phyloP scores from a whole-genome alignment of 2,113 vertebrate species.

The Amblyornis subalaris region DNA sequence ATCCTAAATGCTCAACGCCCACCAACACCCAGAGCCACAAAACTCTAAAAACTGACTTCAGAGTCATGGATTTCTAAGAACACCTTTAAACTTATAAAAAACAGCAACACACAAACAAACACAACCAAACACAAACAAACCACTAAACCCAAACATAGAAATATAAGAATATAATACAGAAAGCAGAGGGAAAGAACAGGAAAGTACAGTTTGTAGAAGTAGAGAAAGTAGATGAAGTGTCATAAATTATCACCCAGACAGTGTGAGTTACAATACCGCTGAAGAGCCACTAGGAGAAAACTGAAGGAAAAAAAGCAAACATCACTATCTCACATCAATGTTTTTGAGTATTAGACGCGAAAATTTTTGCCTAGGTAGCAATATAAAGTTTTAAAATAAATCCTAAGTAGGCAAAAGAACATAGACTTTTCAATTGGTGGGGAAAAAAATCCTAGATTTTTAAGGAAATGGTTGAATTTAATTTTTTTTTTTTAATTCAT shows the following conservation, averaged over 20 bases:
- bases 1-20: background rate
- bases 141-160: background rate
- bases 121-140: background rate
- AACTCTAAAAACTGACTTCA: background rate
- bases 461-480: background rate
- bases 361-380: background rate
- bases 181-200: background rate
- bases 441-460: background rate
- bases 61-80: background rate
- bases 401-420: background rate
- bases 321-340: background rate
- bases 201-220: background rate
- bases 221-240: background rate
- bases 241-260: background rate
- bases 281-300: background rate
- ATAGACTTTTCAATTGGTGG: background rate
- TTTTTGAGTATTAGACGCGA: background rate
- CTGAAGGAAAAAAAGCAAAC: background rate
- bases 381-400: background rate
- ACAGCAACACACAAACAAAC: no score
- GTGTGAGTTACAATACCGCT: accelerated
- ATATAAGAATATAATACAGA: background rate
- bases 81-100: background rate
- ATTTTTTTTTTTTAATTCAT: background rate
- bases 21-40: background rate